Evolutionary conservation across 92 coral and sea anemone species (phyloP).

Genomic region (Blastomussa wellsi): DNA sequence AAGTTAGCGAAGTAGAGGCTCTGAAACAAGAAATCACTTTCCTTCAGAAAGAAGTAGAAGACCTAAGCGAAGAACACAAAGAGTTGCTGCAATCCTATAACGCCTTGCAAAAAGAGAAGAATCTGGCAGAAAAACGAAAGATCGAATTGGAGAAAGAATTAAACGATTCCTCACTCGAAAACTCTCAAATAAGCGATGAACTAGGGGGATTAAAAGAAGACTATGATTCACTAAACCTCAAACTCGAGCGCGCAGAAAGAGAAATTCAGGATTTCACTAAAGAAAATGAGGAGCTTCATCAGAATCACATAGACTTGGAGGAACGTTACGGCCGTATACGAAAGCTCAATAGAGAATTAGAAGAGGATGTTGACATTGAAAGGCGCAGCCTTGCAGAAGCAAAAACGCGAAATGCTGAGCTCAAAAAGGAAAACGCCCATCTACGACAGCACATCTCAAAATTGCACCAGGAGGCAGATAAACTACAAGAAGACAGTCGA

Average conservation of each 20-base stretch:
- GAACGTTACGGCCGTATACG: slow-evolving; percentile 43
- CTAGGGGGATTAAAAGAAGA: slow-evolving; percentile 1
- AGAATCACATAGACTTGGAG: slow-evolving; percentile 38
- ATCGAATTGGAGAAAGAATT: slow-evolving; percentile 23
- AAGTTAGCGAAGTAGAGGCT: neutral
- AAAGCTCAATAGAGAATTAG: slow-evolving; percentile 34
- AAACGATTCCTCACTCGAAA: slow-evolving; percentile 16
- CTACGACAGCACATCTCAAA: slow-evolving; percentile 17
- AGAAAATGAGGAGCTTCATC: slow-evolving; percentile 41
- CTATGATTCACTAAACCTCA: neutral
- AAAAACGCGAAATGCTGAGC: slow-evolving; percentile 25
- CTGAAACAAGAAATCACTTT: slow-evolving; percentile 36
- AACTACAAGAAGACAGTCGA: slow-evolving; percentile 6
- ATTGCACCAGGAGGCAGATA: slow-evolving; percentile 34
- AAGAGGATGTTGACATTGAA: slow-evolving; percentile 47
- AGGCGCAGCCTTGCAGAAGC: slow-evolving; percentile 23
- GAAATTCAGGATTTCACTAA: slow-evolving; percentile 21
- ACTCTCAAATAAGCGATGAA: slow-evolving; percentile 17
- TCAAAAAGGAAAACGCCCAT: slow-evolving; percentile 28
- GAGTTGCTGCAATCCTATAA: slow-evolving; percentile 34
- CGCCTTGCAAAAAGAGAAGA: slow-evolving; percentile 22
- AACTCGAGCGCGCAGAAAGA: slow-evolving; percentile 14
- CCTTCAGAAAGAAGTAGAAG: slow-evolving; percentile 44
- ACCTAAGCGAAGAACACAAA: slow-evolving; percentile 44
- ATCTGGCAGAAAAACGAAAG: slow-evolving; percentile 11